Evolutionary conservation across 2,797 vertebrate species (phyloP).

Genomic region (Pachyuromys duprasi): DNA sequence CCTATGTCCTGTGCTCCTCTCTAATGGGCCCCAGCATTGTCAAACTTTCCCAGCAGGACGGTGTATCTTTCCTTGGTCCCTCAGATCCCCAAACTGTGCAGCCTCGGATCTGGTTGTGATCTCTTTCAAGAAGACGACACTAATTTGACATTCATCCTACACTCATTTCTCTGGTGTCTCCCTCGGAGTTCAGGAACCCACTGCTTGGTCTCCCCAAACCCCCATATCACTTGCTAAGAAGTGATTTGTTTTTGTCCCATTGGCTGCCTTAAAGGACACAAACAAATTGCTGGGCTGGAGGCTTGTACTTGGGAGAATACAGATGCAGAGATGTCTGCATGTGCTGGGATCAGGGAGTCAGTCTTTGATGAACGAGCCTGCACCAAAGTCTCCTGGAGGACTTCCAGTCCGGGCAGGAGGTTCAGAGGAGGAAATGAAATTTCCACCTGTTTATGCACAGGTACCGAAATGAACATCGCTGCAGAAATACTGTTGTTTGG

Average conservation of each 20-base stretch:
- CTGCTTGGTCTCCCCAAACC: conserved; percentile 72
- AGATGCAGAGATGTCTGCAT: conserved; percentile 35
- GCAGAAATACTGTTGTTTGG: background rate
- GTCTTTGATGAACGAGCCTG: background rate
- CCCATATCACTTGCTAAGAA: conserved; percentile 69
- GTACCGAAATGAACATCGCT: conserved; percentile 32
- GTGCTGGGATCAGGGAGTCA: background rate
- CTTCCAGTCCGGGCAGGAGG: conserved; percentile 50
- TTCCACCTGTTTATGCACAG: background rate
- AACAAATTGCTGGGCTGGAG: conserved; percentile 80
- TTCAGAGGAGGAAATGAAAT: conserved; percentile 22
- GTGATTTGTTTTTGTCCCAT: conserved; percentile 83
- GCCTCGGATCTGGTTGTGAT: background rate
- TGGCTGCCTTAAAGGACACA: conserved; percentile 77
- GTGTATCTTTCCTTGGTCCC: background rate
- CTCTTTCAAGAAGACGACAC: background rate
- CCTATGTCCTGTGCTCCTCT: background rate
- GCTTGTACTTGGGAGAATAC: conserved; percentile 80
- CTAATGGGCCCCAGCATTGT: background rate
- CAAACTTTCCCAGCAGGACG: background rate
- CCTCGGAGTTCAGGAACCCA: conserved; percentile 76
- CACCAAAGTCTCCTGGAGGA: conserved; percentile 54
- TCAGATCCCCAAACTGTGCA: background rate
- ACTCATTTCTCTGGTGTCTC: conserved; percentile 52
- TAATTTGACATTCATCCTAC: conserved; percentile 63